Conservation (phyloP, 2,113 vertebrate species). For the Mixornis gularis region DNA sequence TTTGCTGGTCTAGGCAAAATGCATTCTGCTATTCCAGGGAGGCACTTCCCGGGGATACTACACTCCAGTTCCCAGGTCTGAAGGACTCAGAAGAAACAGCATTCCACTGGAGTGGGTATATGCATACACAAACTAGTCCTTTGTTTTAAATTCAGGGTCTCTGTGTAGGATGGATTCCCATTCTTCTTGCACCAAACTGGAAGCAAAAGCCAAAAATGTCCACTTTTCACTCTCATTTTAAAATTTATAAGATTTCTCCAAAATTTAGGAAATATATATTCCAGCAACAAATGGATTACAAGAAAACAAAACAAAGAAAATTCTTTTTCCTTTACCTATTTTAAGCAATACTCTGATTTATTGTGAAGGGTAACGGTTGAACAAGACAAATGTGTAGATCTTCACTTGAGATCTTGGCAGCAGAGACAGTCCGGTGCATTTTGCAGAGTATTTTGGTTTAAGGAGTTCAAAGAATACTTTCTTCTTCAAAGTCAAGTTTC, state of each 20-base stretch:
- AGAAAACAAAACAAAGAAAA: neutral
- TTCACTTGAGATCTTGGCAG: neutral
- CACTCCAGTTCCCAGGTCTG: neutral
- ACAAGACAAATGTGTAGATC: neutral
- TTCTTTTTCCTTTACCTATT: conserved; percentile 21
- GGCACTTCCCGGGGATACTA: neutral
- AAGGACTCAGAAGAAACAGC: neutral
- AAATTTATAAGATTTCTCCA: neutral
- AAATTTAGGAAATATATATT: neutral
- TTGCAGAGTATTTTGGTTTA: conserved; percentile 33
- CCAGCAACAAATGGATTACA: conserved; percentile 16
- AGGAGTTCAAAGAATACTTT: conserved; percentile 77
- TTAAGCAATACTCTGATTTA: conserved; percentile 37
- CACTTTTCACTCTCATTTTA: neutral
- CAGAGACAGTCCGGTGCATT: conserved; percentile 11
- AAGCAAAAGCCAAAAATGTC: neutral
- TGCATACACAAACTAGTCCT: neutral
- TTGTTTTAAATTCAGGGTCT: neutral
- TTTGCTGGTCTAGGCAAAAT: conserved; percentile 34
- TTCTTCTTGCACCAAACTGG: neutral
- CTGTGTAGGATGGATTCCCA: neutral
- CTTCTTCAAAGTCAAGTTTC: conserved; percentile 87
- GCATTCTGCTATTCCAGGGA: neutral
- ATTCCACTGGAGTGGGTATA: neutral
- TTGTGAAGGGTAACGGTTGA: neutral